Evolutionary conservation across 2,888 invertebrate genomes (phyloP).

Genomic region (Ernsta delagoae): DNA sequence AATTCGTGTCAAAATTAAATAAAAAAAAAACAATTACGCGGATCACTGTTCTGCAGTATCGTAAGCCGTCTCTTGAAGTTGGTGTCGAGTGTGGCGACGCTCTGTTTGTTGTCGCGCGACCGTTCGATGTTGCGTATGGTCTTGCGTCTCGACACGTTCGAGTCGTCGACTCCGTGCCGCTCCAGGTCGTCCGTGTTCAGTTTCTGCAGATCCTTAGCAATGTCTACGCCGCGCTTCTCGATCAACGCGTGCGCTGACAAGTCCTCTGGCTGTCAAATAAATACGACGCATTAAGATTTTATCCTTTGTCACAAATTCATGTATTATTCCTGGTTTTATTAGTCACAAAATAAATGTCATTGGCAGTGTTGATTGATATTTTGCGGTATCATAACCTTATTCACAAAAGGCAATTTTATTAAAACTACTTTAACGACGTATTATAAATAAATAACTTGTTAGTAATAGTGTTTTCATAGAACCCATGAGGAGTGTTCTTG

Average conservation of each 20-base stretch:
- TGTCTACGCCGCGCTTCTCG: slow-evolving; percentile 95
- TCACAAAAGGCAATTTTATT: no score
- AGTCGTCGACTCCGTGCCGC: slow-evolving; percentile 89
- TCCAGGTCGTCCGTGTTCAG: slow-evolving; percentile 93
- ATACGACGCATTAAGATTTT: not conserved
- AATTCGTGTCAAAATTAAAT: no score
- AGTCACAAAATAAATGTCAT: no score
- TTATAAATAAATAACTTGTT: no score
- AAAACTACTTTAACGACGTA: no score
- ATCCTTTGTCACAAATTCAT: no score
- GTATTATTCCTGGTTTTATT: no score
- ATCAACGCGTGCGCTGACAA: slow-evolving; percentile 92
- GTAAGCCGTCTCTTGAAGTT: slow-evolving; percentile 96
- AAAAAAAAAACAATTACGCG: slow-evolving; percentile 52
- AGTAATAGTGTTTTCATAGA: no score
- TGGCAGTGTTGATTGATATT: no score
- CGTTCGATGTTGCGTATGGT: slow-evolving; percentile 96
- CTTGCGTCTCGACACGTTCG: slow-evolving; percentile 90
- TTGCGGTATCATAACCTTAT: no score
- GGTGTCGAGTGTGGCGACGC: slow-evolving; percentile 95
- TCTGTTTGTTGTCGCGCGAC: slow-evolving; percentile 91
- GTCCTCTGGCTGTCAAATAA: slow-evolving; percentile 87
- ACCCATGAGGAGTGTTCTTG: no score
- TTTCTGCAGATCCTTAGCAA: slow-evolving; percentile 94
- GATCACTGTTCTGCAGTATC: slow-evolving; percentile 89